Conservation (phyloP, 2,797 vertebrate genomes). For the Enteromius radiatus region DNA sequence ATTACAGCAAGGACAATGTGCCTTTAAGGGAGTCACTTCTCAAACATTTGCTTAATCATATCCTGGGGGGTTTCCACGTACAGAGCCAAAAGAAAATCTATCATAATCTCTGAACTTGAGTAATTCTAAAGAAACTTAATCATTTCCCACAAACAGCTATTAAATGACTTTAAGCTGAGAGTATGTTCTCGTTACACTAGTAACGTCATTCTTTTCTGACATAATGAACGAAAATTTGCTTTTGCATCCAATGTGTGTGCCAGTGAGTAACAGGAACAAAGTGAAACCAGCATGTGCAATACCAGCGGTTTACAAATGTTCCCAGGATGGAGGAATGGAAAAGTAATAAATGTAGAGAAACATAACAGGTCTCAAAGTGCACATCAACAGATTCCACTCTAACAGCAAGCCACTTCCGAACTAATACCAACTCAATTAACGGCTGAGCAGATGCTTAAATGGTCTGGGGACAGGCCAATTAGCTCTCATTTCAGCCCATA, state of each 20-base stretch:
- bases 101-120: neutral
- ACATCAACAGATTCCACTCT: conserved; percentile 41
- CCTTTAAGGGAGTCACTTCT: conserved; percentile 7
- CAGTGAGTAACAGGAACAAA: conserved; percentile 29
- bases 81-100: conserved; percentile 4
- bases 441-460: conserved; percentile 28
- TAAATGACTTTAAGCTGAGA: neutral
- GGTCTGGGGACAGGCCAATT: conserved; percentile 19
- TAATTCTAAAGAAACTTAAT: conserved; percentile 7
- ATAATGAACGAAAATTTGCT: neutral
- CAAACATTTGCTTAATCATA: conserved; percentile 30
- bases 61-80: conserved; percentile 25
- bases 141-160: conserved; percentile 20
- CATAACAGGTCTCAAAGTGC: conserved; percentile 28
- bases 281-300: conserved; percentile 36
- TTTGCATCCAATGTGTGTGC: conserved; percentile 24
- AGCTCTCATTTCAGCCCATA: conserved; percentile 40
- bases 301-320: conserved; percentile 44
- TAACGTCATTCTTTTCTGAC: conserved; percentile 10
- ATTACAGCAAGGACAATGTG: conserved; percentile 3
- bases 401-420: conserved; percentile 46
- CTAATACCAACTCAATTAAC: conserved; percentile 33
- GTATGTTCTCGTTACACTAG: neutral
- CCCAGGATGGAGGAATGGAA: conserved; percentile 49
- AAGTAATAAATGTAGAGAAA: conserved; percentile 42